phyloP scores from a whole-genome alignment of 2,113 vertebrate species.

The Probosciger aterrimus region DNA sequence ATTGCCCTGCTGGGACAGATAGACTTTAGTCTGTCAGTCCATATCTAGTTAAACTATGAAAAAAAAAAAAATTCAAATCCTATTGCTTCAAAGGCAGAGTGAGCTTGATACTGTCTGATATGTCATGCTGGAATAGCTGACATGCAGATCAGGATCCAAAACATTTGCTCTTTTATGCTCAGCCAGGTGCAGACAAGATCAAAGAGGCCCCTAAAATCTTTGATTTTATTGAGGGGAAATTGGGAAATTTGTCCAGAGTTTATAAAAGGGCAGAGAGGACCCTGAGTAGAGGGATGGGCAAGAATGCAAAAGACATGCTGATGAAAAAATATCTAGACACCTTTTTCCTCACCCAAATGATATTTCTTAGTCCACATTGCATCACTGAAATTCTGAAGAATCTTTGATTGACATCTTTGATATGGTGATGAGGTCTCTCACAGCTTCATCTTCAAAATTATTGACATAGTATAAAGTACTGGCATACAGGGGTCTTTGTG shows the following conservation, averaged over 20 bases:
- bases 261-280: background rate
- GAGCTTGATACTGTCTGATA: background rate
- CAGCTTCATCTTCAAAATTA: background rate
- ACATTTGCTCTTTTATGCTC: background rate
- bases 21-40: slow-evolving; percentile 1
- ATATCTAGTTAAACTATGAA: background rate
- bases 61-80: background rate
- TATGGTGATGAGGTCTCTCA: background rate
- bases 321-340: background rate
- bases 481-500: background rate
- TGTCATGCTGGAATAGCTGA: background rate
- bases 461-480: background rate
- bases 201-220: slow-evolving; percentile 18
- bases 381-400: slow-evolving; percentile 11
- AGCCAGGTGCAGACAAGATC: slow-evolving; percentile 21
- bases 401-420: background rate
- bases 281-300: background rate
- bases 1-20: background rate
- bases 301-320: background rate
- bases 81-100: slow-evolving; percentile 11
- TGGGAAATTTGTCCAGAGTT: background rate
- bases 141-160: slow-evolving; percentile 27
- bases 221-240: background rate
- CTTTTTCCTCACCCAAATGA: background rate
- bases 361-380: background rate